Evolutionary conservation across 35 echinoderm and acorn worm species (phyloP).

Genomic region (Acanthaster planci): DNA sequence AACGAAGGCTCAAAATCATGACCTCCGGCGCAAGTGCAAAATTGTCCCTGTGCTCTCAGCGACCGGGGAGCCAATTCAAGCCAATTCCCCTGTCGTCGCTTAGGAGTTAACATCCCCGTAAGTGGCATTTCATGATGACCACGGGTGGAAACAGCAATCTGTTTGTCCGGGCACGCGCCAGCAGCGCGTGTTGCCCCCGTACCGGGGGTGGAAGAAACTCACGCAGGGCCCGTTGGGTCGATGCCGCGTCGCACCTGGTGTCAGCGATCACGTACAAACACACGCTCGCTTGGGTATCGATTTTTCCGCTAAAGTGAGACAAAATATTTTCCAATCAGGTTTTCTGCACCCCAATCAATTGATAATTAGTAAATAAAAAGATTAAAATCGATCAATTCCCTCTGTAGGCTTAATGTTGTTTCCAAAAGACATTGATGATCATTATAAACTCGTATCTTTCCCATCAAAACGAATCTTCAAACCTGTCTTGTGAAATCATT

Average conservation of each 20-base stretch:
- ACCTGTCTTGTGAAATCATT: not conserved
- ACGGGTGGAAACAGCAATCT: not conserved
- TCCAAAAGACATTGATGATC: not conserved
- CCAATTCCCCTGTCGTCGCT: not conserved
- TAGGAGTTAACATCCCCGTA: not conserved
- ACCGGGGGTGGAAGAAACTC: not conserved
- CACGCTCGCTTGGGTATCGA: not conserved
- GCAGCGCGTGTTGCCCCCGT: slow-evolving; percentile 7
- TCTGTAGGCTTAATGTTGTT: not conserved
- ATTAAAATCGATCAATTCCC: not conserved
- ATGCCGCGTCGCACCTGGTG: not conserved
- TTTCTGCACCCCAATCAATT: not conserved
- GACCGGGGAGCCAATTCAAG: not conserved
- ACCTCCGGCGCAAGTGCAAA: not conserved
- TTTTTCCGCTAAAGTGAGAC: not conserved
- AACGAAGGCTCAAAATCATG: not conserved
- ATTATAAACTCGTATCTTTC: not conserved
- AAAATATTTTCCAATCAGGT: not conserved
- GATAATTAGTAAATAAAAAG: not conserved
- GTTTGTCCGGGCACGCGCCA: not conserved
- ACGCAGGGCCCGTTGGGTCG: not conserved
- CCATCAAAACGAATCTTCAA: not conserved
- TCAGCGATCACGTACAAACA: slow-evolving; percentile 8
- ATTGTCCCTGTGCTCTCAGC: not conserved
- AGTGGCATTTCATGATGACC: not conserved